phyloP scores from a whole-genome alignment of 2,797 vertebrate species.

The Labroides dimidiatus region DNA sequence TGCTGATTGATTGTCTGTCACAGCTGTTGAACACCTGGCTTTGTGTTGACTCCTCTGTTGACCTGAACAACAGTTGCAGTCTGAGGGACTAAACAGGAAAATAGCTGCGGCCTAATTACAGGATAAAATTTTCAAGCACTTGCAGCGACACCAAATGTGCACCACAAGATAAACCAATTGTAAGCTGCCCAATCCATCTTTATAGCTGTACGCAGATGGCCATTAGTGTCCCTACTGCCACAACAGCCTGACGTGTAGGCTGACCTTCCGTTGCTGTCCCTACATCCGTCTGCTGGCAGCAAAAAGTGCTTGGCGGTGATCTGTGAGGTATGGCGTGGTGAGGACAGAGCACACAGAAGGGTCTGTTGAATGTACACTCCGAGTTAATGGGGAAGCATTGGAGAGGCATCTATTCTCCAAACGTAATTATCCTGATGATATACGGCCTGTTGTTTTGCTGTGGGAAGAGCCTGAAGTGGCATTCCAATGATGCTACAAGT shows the following conservation, averaged over 20 bases:
- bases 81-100: conserved; percentile 35
- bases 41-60: conserved; percentile 64
- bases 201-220: conserved; percentile 33
- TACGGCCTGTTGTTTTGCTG: conserved; percentile 68
- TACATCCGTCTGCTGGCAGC: conserved; percentile 28
- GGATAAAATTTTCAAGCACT: conserved; percentile 35
- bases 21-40: conserved; percentile 80
- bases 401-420: conserved; percentile 67
- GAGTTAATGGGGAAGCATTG: conserved; percentile 61
- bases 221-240: conserved; percentile 35
- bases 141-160: conserved; percentile 12
- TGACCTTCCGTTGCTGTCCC: conserved; percentile 46
- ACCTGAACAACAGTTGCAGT: conserved; percentile 50
- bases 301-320: conserved; percentile 37
- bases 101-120: conserved; percentile 49
- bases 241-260: conserved; percentile 6
- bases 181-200: conserved; percentile 27
- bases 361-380: conserved; percentile 45
- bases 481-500: conserved; percentile 68
- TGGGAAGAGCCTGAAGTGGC: conserved; percentile 62
- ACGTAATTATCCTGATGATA: conserved; percentile 77
- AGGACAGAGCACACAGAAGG: conserved; percentile 51
- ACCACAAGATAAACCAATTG: conserved; percentile 37
- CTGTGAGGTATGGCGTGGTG: conserved; percentile 49
- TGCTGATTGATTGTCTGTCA: conserved; percentile 38